Conservation (phyloP, 2,888 invertebrate genomes). For the Petrolisthes cinctipes region DNA sequence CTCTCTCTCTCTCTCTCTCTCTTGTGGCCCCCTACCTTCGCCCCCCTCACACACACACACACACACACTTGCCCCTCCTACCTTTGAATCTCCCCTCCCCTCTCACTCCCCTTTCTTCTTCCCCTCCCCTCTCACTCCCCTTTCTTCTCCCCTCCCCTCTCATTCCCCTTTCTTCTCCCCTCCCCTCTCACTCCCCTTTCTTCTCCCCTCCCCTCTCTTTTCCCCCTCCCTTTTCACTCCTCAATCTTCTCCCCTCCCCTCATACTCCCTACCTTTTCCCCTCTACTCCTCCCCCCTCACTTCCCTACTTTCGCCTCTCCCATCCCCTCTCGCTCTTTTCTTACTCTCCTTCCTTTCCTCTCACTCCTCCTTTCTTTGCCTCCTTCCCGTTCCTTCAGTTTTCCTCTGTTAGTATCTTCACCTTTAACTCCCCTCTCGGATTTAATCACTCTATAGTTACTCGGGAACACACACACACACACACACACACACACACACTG, state of each 20-base stretch:
- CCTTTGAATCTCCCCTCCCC: not conserved
- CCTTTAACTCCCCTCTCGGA: not conserved
- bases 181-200: not conserved
- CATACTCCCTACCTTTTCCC: not conserved
- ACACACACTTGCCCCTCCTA: not conserved
- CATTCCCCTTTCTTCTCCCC: not conserved
- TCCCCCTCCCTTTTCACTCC: not conserved
- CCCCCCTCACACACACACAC: too few species aligned
- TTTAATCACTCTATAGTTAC: not conserved
- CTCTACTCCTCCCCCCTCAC: not conserved
- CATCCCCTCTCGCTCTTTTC: not conserved
- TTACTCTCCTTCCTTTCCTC: not conserved
- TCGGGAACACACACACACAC: not conserved
- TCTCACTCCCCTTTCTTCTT: not conserved
- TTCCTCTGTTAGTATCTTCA: not conserved
- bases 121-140: not conserved
- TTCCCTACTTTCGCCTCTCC: not conserved
- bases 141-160: not conserved
- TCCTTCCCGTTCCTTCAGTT: not conserved
- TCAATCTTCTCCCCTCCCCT: not conserved
- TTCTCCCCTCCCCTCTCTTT: not conserved
- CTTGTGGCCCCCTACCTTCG: not conserved
- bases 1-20: not conserved
- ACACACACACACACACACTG: constrained; percentile 15
- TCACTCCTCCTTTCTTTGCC: not conserved